A percentile compares a stretch with the other conserved stretches of the same genome.
These are phyloP conservation scores for Dasypolia templi DNA, from an alignment of 2,888 invertebrate species.

Conservation along the genomic window DNA sequence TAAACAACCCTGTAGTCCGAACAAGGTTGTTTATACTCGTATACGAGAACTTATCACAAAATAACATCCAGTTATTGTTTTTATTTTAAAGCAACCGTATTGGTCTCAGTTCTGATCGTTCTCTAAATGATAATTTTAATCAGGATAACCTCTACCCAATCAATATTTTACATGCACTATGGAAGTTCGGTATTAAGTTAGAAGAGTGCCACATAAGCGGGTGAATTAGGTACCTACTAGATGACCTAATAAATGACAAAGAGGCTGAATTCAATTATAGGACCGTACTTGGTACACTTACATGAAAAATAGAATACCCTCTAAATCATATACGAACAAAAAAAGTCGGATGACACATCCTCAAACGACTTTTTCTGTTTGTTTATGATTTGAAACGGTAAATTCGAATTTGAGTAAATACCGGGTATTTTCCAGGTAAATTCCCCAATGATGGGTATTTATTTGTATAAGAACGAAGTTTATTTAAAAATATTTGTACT, in stretches of 20 bases:
- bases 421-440: no score
- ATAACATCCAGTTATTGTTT: no score
- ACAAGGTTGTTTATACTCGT: constrained; percentile 27
- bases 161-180: background rate
- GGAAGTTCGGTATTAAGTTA: background rate
- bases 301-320: no score
- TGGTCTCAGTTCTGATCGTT: background rate
- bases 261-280: background rate
- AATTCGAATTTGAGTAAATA: no score
- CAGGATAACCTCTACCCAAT: background rate
- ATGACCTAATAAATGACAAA: background rate
- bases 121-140: background rate
- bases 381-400: no score
- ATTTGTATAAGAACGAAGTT: no score
- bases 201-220: background rate
- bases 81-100: background rate
- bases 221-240: background rate
- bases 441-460: no score
- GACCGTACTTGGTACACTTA: fast-evolving
- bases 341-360: no score
- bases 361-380: no score
- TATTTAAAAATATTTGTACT: no score
- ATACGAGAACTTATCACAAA: background rate
- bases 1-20: no score
- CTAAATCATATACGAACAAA: background rate